phyloP scores from a whole-genome alignment of 2,113 vertebrate species.

The Crotophaga sulcirostris region DNA sequence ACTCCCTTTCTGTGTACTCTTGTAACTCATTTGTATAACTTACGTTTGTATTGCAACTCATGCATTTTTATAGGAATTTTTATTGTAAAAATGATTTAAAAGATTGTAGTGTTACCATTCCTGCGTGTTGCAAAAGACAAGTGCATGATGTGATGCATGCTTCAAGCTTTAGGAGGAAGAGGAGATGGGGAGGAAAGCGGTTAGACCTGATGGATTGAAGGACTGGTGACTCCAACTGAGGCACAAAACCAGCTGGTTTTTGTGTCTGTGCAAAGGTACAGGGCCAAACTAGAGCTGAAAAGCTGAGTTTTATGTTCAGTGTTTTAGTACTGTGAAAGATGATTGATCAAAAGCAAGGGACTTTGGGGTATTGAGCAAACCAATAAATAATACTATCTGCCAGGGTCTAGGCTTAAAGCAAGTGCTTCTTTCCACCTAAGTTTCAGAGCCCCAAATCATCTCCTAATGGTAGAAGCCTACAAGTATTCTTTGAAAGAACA shows the following conservation, averaged over 20 bases:
- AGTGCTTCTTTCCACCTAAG: not conserved
- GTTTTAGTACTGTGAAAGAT: not conserved
- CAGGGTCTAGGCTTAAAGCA: not conserved
- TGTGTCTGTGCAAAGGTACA: not conserved
- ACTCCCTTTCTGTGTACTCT: not conserved
- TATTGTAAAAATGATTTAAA: not conserved
- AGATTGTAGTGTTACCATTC: not conserved
- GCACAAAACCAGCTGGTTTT: not conserved
- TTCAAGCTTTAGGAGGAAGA: not conserved
- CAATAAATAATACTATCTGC: not conserved
- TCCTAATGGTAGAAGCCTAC: not conserved
- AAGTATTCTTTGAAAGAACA: not conserved
- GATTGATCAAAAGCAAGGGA: not conserved
- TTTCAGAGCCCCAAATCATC: not conserved
- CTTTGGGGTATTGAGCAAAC: not conserved
- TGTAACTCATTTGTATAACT: not conserved
- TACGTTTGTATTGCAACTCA: not conserved
- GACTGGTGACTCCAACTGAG: not conserved
- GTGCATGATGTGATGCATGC: rapidly evolving
- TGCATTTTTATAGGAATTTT: not conserved
- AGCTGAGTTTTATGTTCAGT: not conserved
- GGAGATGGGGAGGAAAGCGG: not conserved
- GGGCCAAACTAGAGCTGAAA: not conserved
- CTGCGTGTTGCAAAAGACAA: not conserved
- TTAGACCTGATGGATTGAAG: not conserved